phyloP scores from a whole-genome alignment of 2,888 invertebrate genomes.

The Scaptomyza flava region DNA sequence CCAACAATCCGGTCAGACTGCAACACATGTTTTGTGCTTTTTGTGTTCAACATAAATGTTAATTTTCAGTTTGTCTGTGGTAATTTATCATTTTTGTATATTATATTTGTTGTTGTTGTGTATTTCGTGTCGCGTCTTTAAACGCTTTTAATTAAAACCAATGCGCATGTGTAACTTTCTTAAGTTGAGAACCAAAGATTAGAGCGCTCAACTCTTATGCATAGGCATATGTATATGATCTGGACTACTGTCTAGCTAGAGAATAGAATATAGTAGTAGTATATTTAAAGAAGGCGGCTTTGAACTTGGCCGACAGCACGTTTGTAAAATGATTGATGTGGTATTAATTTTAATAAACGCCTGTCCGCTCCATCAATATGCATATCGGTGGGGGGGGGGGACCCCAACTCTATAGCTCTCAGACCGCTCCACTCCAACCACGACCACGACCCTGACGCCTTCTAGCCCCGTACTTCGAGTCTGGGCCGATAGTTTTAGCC shows the following conservation, averaged over 20 bases:
- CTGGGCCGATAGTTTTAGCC: conserved; percentile 12
- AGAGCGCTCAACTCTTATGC: conserved; percentile 11
- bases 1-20: conserved; percentile 21
- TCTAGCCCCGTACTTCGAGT: not conserved
- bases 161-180: conserved; percentile 82
- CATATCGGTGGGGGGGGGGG: conserved; percentile 40
- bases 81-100: conserved; percentile 76
- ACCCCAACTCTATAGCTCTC: conserved; percentile 3
- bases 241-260: conserved; percentile 34
- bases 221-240: not conserved
- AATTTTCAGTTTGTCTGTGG: conserved; percentile 75
- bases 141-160: conserved; percentile 81
- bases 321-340: conserved; percentile 83
- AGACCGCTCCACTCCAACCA: conserved; percentile 6
- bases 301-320: conserved; percentile 82
- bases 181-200: conserved; percentile 50
- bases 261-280: no score
- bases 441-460: not conserved
- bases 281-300: conserved; percentile 47
- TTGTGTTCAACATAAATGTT: conserved; percentile 65
- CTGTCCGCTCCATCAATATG: conserved; percentile 55
- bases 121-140: conserved; percentile 61
- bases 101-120: conserved; percentile 13
- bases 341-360: conserved; percentile 82
- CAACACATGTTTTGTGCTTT: conserved; percentile 53